Evolutionary conservation across 2,113 vertebrate genomes (phyloP).

Genomic region (Ochotona curzoniae): DNA sequence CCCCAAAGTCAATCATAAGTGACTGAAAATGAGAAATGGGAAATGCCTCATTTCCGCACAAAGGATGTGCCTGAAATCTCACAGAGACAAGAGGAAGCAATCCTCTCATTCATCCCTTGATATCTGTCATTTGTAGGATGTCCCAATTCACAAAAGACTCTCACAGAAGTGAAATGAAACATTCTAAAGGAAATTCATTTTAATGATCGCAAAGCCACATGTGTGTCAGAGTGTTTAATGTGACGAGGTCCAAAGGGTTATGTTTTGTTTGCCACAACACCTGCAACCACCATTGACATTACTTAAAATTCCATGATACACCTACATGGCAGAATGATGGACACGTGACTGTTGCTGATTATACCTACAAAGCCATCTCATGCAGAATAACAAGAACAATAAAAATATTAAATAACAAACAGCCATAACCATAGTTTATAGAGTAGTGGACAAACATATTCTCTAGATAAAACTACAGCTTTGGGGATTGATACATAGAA

Average conservation of each 20-base stretch:
- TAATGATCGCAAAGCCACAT: constrained; percentile 9
- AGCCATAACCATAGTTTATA: background rate
- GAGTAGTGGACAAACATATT: background rate
- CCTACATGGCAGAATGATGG: too few species aligned
- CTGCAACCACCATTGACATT: too few species aligned
- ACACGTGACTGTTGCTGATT: too few species aligned
- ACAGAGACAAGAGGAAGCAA: constrained; percentile 29
- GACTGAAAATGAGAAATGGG: background rate
- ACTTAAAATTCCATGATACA: too few species aligned
- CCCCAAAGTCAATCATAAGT: background rate
- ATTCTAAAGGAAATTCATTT: constrained; percentile 11
- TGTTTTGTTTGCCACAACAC: background rate
- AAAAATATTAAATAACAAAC: too few species aligned
- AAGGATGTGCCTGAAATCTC: constrained; percentile 32
- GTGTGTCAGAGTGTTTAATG: background rate
- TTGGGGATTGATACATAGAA: background rate
- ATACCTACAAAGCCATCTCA: too few species aligned
- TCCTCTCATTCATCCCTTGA: constrained; percentile 22
- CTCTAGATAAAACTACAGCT: background rate
- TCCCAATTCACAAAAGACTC: background rate
- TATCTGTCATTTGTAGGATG: background rate
- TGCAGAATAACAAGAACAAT: too few species aligned
- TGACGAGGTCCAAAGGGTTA: background rate
- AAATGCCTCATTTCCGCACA: constrained; percentile 3
- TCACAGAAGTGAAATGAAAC: background rate